Conservation (phyloP, 1,140 invertebrate genomes). For the Lepidurus apus region DNA sequence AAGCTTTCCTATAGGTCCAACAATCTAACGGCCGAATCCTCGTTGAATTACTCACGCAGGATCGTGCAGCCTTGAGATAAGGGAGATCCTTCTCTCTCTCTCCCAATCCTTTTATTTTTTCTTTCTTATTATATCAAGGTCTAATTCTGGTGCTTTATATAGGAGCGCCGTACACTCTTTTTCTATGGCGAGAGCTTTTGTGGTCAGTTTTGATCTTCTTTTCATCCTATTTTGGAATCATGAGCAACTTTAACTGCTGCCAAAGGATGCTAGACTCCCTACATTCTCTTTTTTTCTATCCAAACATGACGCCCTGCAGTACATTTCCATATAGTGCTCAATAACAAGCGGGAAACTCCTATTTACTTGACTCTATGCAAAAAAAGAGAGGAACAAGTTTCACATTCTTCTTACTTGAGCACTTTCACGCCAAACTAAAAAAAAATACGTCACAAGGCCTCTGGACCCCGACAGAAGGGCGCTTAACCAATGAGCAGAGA, state of each 20-base stretch:
- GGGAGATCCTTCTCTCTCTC: not conserved
- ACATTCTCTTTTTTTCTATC: not conserved
- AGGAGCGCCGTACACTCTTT: not conserved
- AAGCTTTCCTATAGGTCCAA: too few species aligned
- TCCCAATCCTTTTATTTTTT: not conserved
- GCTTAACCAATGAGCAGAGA: too few species aligned
- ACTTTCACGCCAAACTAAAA: too few species aligned
- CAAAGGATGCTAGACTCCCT: not conserved
- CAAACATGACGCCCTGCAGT: not conserved
- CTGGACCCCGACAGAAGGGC: too few species aligned
- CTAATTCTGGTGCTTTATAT: not conserved
- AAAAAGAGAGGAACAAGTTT: not conserved
- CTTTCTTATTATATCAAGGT: not conserved
- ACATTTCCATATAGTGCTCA: not conserved
- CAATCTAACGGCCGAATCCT: too few species aligned
- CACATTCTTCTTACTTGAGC: not conserved
- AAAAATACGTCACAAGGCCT: too few species aligned
- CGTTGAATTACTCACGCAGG: not conserved
- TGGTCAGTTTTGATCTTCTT: not conserved
- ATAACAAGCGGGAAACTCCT: not conserved
- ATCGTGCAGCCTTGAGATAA: not conserved
- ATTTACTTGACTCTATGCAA: not conserved
- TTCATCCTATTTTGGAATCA: not conserved
- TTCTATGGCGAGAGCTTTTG: not conserved
- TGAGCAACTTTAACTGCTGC: not conserved